phyloP scores from a whole-genome alignment of 2,888 invertebrate species.

The Cephus sareptanus region DNA sequence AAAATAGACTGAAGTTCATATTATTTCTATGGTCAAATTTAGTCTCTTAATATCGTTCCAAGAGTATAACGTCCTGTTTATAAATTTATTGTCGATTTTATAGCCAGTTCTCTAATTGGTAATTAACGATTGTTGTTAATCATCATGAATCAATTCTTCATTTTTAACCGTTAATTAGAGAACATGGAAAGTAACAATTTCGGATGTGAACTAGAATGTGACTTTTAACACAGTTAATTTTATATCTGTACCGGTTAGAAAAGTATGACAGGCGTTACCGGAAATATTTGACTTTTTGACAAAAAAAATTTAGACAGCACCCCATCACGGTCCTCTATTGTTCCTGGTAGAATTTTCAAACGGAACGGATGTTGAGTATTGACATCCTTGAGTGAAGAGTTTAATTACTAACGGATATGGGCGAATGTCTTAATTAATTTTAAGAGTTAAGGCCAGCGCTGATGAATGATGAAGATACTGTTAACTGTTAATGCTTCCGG shows the following conservation, averaged over 20 bases:
- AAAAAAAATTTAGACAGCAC: neutral
- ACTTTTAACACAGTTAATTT: neutral
- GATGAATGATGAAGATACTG: neutral
- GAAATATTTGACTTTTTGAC: neutral
- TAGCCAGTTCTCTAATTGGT: neutral
- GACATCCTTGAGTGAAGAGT: neutral
- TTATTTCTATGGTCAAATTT: neutral
- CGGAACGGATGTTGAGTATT: neutral
- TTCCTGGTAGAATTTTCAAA: neutral
- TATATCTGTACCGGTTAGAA: neutral
- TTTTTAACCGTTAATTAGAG: neutral
- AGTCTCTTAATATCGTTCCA: neutral
- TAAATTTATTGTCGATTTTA: neutral
- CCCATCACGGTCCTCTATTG: neutral
- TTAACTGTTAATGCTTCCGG: neutral
- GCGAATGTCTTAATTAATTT: neutral
- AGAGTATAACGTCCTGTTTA: neutral
- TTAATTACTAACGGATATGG: neutral
- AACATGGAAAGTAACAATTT: neutral
- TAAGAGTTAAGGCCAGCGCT: neutral
- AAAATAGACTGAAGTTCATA: neutral
- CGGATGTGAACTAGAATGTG: neutral
- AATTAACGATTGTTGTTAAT: neutral
- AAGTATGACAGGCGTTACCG: neutral
- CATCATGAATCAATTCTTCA: neutral